Evolutionary conservation across 2,888 invertebrate genomes (phyloP).

Genomic region (Osedax fenrisi): DNA sequence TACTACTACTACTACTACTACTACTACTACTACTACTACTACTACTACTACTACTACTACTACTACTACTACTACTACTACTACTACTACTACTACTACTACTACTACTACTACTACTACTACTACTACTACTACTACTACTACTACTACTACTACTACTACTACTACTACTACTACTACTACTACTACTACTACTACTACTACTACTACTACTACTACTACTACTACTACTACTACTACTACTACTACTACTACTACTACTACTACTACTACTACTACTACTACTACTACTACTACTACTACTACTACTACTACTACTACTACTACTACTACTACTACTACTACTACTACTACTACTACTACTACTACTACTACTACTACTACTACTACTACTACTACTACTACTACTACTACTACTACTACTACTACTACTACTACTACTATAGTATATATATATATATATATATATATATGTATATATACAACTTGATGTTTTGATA

Average conservation of each 20-base stretch:
- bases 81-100: neutral
- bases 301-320: conserved; percentile 2
- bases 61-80: neutral
- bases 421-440: neutral
- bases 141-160: neutral
- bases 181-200: neutral
- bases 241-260: conserved; percentile 2
- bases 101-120: neutral
- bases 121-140: neutral
- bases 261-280: conserved; percentile 2
- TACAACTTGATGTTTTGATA: too few relatives aligned
- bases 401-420: neutral
- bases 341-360: neutral
- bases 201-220: neutral
- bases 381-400: conserved; percentile 2
- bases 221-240: neutral
- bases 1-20: neutral
- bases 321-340: neutral
- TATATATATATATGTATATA: too few relatives aligned
- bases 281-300: conserved; percentile 2
- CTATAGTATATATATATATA: too few relatives aligned
- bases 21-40: neutral
- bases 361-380: neutral
- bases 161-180: neutral
- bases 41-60: neutral